Percentiles rank a stretch among this genome's conserved stretches.
Evolutionary conservation across 1,140 invertebrate genomes (phyloP).

Genomic region (Calliphora vicina): DNA sequence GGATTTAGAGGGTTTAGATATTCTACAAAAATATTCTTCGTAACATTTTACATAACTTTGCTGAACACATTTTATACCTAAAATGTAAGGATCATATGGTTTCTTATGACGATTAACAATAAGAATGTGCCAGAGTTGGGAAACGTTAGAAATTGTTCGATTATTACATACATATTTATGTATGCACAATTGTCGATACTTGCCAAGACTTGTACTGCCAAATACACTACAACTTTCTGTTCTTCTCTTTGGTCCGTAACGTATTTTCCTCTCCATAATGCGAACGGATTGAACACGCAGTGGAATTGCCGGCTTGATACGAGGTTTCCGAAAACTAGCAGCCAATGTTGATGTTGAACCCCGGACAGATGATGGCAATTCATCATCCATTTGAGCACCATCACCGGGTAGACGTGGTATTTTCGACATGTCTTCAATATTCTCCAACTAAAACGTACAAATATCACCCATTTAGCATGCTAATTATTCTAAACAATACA

Average conservation of each 20-base stretch:
- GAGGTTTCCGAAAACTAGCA: conserved; percentile 51
- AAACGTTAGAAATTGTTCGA: too few species aligned
- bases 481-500: not conserved
- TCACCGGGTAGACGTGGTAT: conserved; percentile 66
- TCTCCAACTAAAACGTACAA: not conserved
- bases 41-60: too few species aligned
- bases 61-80: too few species aligned
- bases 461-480: not conserved
- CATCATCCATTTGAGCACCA: conserved; percentile 62
- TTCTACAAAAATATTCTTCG: too few species aligned
- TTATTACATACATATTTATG: not conserved
- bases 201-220: conserved; percentile 58
- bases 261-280: conserved; percentile 56
- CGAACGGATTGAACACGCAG: conserved; percentile 58
- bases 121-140: too few species aligned
- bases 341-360: conserved; percentile 56
- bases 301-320: conserved; percentile 36
- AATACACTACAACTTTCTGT: conserved; percentile 61
- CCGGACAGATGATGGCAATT: conserved; percentile 46
- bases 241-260: conserved; percentile 54
- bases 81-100: too few species aligned
- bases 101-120: too few species aligned
- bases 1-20: too few species aligned
- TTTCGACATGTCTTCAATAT: conserved; percentile 56
- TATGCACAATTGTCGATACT: conserved; percentile 29